Conservation (phyloP, 30 jellyfish, hydroid and myxozoan species). For the Aurelia aurita region DNA sequence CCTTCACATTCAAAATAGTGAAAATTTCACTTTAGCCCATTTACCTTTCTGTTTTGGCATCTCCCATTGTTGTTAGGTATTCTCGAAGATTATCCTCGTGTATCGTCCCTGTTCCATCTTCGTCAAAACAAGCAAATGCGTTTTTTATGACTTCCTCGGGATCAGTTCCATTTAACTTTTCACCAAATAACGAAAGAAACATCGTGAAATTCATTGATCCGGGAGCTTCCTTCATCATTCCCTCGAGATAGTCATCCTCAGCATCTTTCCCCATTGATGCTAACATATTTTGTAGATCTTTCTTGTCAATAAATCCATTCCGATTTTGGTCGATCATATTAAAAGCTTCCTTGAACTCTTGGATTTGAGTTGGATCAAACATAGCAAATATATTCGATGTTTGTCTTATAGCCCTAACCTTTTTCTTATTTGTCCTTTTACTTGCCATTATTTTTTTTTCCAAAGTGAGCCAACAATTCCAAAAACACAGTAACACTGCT, state of each 20-base stretch:
- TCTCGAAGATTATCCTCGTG: conserved; percentile 94
- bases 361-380: conserved; percentile 99
- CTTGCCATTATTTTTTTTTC: conserved; percentile 55
- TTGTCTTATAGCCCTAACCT: conserved; percentile 96
- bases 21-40: no score
- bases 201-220: conserved; percentile 98
- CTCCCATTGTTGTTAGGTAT: conserved; percentile 98
- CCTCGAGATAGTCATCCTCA: conserved; percentile 89
- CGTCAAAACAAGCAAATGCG: conserved; percentile 99
- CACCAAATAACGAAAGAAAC: conserved; percentile 98
- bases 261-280: conserved; percentile 99
- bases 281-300: conserved; percentile 95
- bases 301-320: conserved; percentile 98
- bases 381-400: conserved; percentile 98
- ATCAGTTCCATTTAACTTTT: conserved; percentile 96
- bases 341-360: conserved; percentile 99
- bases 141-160: conserved; percentile 98
- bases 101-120: conserved; percentile 85
- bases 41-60: neutral
- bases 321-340: conserved; percentile 99
- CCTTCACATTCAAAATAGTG: no score
- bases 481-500: no score
- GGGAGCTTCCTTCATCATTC: conserved; percentile 99
- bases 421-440: conserved; percentile 91
- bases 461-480: neutral